These are phyloP conservation scores for Protaetia brevitarsis DNA, from an alignment of 1,140 invertebrate species.

Conservation along the genomic window DNA sequence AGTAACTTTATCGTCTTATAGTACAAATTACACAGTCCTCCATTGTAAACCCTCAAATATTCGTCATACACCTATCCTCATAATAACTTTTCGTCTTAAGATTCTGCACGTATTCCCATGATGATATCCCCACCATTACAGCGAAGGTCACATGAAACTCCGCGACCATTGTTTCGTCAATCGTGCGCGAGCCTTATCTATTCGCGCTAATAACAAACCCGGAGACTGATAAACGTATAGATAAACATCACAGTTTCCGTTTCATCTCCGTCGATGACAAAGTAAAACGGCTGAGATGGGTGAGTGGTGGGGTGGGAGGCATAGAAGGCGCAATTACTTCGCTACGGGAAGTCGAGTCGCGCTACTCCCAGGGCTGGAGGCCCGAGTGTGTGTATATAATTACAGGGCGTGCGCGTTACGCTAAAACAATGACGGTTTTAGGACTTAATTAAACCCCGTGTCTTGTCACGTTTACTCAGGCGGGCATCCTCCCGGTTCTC, in stretches of 20 bases:
- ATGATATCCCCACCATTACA: too few species aligned
- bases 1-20: too few species aligned
- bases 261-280: slow-evolving; percentile 29
- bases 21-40: too few species aligned
- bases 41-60: too few species aligned
- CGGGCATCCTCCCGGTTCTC: slow-evolving; percentile 29
- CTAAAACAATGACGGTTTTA: slow-evolving; percentile 46
- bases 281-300: slow-evolving; percentile 22
- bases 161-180: too few species aligned
- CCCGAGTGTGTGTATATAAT: slow-evolving; percentile 43
- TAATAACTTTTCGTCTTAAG: too few species aligned
- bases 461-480: slow-evolving; percentile 44
- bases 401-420: slow-evolving; percentile 27
- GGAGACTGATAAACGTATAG: background rate
- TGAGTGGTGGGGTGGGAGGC: background rate
- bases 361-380: slow-evolving; percentile 30
- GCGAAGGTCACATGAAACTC: too few species aligned
- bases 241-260: slow-evolving; percentile 30
- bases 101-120: too few species aligned
- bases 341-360: too few species aligned
- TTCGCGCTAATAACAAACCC: slow-evolving; percentile 3
- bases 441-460: slow-evolving; percentile 46
- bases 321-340: background rate
- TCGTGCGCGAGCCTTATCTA: too few species aligned
- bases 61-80: too few species aligned